These are phyloP conservation scores for Ichneumoninae sp. DNA, from an alignment of 2,888 invertebrate species.

Conservation along the genomic window DNA sequence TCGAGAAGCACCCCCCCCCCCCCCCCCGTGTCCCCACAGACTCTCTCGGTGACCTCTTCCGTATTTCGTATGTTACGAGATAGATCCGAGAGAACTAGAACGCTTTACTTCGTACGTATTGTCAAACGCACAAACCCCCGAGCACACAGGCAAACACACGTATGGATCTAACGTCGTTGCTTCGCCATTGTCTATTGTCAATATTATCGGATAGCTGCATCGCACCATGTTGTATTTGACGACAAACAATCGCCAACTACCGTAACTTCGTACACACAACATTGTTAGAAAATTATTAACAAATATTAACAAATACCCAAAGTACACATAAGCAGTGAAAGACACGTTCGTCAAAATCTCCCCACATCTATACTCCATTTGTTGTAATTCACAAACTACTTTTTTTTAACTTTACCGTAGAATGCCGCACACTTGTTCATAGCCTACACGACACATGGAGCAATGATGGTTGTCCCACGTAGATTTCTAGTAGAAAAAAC, in stretches of 20 bases:
- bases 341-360: not conserved
- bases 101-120: constrained; percentile 49
- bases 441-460: not conserved
- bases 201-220: constrained; percentile 39
- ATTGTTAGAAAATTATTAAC: not conserved
- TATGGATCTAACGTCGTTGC: constrained; percentile 34
- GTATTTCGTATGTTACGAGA: constrained; percentile 38
- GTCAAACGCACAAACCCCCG: constrained; percentile 32
- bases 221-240: constrained; percentile 21
- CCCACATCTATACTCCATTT: not conserved
- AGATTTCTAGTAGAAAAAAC: constrained; percentile 4
- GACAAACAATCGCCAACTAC: constrained; percentile 18
- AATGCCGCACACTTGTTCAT: constrained; percentile 4
- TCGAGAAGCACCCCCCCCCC: constrained; percentile 76
- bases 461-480: not conserved
- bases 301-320: not conserved
- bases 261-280: not conserved
- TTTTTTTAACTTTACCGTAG: not conserved
- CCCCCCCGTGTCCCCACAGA: constrained; percentile 53
- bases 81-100: constrained; percentile 50
- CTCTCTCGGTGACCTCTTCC: constrained; percentile 71
- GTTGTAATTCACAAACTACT: too few species aligned
- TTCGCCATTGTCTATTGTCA: constrained; percentile 36
- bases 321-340: not conserved
- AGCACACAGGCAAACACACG: constrained; percentile 41